Evolutionary conservation across 2,113 vertebrate species (phyloP).

Genomic region (Mus pahari): DNA sequence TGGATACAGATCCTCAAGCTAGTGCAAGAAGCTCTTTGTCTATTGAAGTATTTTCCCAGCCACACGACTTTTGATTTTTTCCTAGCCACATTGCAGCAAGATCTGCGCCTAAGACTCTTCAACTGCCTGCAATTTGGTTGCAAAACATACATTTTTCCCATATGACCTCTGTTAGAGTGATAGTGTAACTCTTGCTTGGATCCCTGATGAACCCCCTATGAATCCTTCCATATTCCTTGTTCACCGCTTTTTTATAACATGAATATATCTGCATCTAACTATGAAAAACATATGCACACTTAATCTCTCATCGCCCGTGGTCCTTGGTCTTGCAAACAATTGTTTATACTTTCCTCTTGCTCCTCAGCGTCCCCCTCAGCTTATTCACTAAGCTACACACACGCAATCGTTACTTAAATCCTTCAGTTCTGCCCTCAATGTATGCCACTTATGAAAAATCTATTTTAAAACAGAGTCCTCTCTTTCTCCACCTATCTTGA

Average conservation of each 20-base stretch:
- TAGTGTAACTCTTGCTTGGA: background rate
- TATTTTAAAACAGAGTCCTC: background rate
- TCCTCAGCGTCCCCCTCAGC: background rate
- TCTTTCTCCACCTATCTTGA: background rate
- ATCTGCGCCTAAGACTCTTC: background rate
- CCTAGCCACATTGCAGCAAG: too few relatives aligned
- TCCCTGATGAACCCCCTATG: background rate
- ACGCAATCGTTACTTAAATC: background rate
- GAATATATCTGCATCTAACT: background rate
- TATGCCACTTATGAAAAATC: background rate
- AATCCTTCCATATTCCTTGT: background rate
- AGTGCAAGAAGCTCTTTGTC: background rate
- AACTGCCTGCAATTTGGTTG: background rate
- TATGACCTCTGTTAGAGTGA: background rate
- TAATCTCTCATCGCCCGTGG: background rate
- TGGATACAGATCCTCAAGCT: too few relatives aligned
- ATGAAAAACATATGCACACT: background rate
- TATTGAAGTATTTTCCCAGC: background rate
- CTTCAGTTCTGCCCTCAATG: background rate
- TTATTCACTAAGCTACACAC: background rate
- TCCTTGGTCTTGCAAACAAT: background rate
- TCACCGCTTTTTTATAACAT: background rate
- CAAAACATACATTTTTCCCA: background rate
- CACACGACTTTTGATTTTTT: background rate
- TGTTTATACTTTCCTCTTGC: background rate